Evolutionary conservation across 1,140 invertebrate genomes (phyloP), one percentile per base, ranked within the genome.

Genomic region (Choristoneura fumiferana): DNA sequence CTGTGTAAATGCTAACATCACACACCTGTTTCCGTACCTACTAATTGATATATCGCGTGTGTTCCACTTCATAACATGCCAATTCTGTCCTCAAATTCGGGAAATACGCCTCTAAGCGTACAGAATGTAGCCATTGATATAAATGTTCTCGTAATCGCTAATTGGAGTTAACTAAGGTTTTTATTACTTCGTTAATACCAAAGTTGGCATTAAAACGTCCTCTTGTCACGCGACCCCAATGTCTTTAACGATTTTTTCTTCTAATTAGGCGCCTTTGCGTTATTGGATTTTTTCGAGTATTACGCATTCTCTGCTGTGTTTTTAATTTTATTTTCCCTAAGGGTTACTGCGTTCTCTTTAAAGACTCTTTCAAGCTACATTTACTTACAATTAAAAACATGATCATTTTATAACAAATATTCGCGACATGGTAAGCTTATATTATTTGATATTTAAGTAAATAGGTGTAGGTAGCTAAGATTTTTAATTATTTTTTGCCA

Each of bases 71-170:
- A 39, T 37, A 37, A 37, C 8, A 10, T 37, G 35, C 18, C 8
- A 18, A 45, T 22, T 22, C 10, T n/a, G 2, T 10, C 40, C 10
- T 8, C 8, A 45, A 45, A 45, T 45, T 45, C 0, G n/a, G 40
- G 18, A 49, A 37, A 33, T 12, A 18, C 17, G 12, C 22, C 1
- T 12, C 43, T 29, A 49, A 49, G n/a, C 18, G 29, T 49, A 10
- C 12, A 49, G n/a, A 49, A 49, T 49, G 5, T 49, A 49, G n/a
- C 22, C 22, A 49, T 49, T 49, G 18, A 49, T 49, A 49, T 49
- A 49, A 49, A 49, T 49, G 43, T 49, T 12, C n/a, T 49, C 43
- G 10, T 49, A 49, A 49, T 49, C 18, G 43, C 18, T 49, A 49
- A 49, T 49, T n/a, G n/a, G 43, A 49, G 17, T 49, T 49, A 49